Evolutionary conservation across 2,888 invertebrate genomes (phyloP), one percentile per base, ranked within the genome.

Genomic region (Hedychridium roseum): DNA sequence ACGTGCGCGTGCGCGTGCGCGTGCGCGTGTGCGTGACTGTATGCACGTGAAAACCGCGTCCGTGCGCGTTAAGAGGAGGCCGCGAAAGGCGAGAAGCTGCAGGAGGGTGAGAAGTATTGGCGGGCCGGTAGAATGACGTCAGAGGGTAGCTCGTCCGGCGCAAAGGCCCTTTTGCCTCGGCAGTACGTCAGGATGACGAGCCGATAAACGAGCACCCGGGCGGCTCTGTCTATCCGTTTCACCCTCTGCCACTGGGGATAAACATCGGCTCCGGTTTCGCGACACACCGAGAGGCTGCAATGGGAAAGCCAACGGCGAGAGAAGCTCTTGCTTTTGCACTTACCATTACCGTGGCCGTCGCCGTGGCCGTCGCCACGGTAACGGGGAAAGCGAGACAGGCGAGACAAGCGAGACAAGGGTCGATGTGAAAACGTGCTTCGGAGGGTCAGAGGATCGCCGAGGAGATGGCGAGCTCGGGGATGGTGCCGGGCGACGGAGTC

Each of bases 401-500:
- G n/a, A n/a, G n/a, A n/a, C n/a, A n/a, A n/a, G n/a, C n/a, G n/a
- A n/a, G n/a, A n/a, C n/a, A n/a, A n/a, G n/a, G n/a, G n/a, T n/a
- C n/a, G n/a, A n/a, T n/a, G n/a, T n/a, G n/a, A n/a, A n/a, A n/a
- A n/a, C n/a, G n/a, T n/a, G n/a, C n/a, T n/a, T n/a, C n/a, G n/a
- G n/a, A n/a, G n/a, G n/a, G n/a, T n/a, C n/a, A n/a, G n/a, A n/a
- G 38, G 44, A 49, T 44, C 43, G 43, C 43, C 44, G 46, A n/a
- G 47, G 61, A 50, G 45, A 76, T 76, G 76, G 76, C 76, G 46
- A 70, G 69, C 47, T 68, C 75, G 27, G 72, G 69, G 20, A 53
- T 68, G 52, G 60, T 60, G 15, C 58, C 52, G 30, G 64, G 58
- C 30, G 74, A 71, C 46, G 71, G 68, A 6, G 58, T 70, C 35